These are phyloP conservation scores for Linurgus olivaceus DNA, from an alignment of 2,797 vertebrate genomes.

Conservation along the genomic window DNA sequence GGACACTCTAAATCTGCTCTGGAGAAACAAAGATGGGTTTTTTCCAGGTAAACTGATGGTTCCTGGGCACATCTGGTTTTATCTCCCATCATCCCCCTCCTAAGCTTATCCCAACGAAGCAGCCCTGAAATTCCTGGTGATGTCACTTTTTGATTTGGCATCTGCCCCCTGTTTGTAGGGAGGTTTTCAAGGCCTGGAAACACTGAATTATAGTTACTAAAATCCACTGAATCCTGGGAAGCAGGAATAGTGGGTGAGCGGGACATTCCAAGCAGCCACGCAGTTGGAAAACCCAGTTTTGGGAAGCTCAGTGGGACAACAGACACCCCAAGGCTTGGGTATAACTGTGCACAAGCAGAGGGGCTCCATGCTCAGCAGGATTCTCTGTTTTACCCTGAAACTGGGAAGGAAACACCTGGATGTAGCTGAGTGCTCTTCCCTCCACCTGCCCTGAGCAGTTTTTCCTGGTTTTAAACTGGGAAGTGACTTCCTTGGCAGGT, in stretches of 20 bases:
- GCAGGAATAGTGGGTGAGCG: neutral
- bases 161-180: neutral
- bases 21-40: neutral
- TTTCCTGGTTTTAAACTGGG: neutral
- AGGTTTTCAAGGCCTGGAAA: neutral
- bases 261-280: neutral
- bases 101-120: neutral
- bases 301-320: neutral
- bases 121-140: neutral
- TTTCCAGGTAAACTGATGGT: neutral
- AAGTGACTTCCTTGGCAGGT: neutral
- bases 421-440: neutral
- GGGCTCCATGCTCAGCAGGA: neutral
- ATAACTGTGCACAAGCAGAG: accelerated
- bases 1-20: neutral
- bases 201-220: neutral
- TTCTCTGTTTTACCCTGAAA: neutral
- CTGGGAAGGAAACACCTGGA: neutral
- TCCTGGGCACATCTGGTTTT: neutral
- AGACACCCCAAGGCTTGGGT: neutral
- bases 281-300: neutral
- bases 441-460: accelerated
- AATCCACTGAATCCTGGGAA: constrained; percentile 40
- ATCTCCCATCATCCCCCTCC: neutral
- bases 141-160: neutral